Base-by-base conservation (phyloP, 2,113 vertebrate genomes). In the Thamnaconus septentrionalis region DNA sequence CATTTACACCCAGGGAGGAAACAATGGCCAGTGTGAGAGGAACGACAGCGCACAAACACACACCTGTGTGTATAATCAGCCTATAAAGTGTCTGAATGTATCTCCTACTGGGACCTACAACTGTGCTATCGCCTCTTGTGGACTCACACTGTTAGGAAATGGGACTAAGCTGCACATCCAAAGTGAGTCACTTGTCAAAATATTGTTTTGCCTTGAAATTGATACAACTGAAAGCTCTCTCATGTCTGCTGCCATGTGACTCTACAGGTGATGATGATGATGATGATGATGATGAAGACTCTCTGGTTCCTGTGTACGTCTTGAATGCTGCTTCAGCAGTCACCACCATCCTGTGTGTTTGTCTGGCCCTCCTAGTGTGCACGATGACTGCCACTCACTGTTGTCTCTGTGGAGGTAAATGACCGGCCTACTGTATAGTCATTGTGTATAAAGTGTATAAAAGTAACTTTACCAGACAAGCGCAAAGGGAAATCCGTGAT, bases 1-100 rank as follows among this genome's bases (percentile, higher is more conserved):
- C 18, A 66, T 88, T 68, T 75, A 87, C 69, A 69, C 54, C 39
- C 41, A 71, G 31, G 71, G 68, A 64, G 69, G 42, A 31, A 71
- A 56, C 3, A 31, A 31, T 31, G 18, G 18, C 18, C 18, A 31
- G 18, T 31, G 18, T 31, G 53, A 76, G 57, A 72, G 9, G 40
- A 69, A 75, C 12, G 3, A 31, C 0, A 5, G 55, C 69, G 63
- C 49, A 50, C 71, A 66, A 41, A 81, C 56, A 53, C 64, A 10
- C 45, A 84, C 56, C 18, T 31, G 18, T 31, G 18, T 31, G 18
- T 31, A 31, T 31, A 31, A 31, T 31, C 18, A 31, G 18, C n/a
- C n/a, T n/a, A n/a, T n/a, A n/a, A n/a, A n/a, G n/a, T n/a, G n/a
- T n/a, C n/a, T n/a, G n/a, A n/a, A n/a, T n/a, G n/a, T n/a, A n/a